Evolutionary conservation across 2,888 invertebrate species (phyloP), one percentile per base, ranked within the genome.

Genomic region (Phortica magna): DNA sequence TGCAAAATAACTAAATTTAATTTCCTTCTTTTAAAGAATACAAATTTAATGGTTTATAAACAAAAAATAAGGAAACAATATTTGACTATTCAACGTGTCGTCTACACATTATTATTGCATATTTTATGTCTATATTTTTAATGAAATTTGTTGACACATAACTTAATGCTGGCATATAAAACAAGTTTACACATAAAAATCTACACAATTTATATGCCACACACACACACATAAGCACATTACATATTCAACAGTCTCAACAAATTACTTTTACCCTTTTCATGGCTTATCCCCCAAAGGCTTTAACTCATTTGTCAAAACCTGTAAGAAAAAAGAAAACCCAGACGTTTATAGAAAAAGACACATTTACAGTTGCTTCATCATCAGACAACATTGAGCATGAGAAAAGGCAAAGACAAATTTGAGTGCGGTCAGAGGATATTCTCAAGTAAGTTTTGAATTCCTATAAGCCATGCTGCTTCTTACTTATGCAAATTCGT

Each of bases 261-360:
- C 85, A 85, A 85, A 85, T 85, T 85, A 85, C 84, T 82, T 88
- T 76, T 85, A 85, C 88, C 85, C 85, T 85, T 88, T 79, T 85
- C 85, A 87, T 76, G 80, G 76, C 77, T 74, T 78, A 78, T 78
- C 77, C 82, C 85, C 88, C 76, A 64, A 88, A 85, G 85, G 85
- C 88, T 88, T 85, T 88, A 85, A 85, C 88, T 85, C 85, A 85
- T 85, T 85, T 85, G 87, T 88, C 85, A 88, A 84, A 85, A 87
- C 79, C 81, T 84, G 88, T 79, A 81, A 82, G 85, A 85, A 78
- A 79, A 80, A 78, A 72, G 76, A 31, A 74, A 43, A 61, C 31
- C 4, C 43, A 42, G 42, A 42, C 2, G 42, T 64, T 31, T 61
- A 61, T 61, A 19, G 17, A 64, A 42, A 65, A 53, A 48, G 19